phyloP scores from a whole-genome alignment of 2,113 vertebrate species.

The Camarhynchus parvulus region DNA sequence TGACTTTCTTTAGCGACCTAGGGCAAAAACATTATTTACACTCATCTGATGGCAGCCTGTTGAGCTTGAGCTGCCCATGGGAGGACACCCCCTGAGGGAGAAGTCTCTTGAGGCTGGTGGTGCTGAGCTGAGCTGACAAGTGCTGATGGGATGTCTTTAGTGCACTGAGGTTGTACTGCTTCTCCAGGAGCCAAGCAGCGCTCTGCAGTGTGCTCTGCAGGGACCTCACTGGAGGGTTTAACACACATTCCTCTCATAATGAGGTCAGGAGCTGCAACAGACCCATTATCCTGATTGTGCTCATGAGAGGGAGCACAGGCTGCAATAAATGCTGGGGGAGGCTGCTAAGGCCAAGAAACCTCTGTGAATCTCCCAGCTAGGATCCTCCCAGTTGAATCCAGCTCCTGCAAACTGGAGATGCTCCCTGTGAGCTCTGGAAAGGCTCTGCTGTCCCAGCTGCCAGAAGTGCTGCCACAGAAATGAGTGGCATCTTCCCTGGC shows the following conservation, averaged over 20 bases:
- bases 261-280: neutral
- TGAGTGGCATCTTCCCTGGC: neutral
- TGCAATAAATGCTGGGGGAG: neutral
- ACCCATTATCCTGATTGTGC: neutral
- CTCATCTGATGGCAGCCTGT: neutral
- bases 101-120: neutral
- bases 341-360: neutral
- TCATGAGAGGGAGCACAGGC: neutral
- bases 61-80: neutral
- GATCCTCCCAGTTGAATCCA: neutral
- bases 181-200: neutral
- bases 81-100: neutral
- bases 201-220: neutral
- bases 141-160: neutral
- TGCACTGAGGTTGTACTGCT: neutral
- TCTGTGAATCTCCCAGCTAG: neutral
- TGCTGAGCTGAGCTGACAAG: neutral
- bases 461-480: neutral
- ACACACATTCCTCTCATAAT: accelerated
- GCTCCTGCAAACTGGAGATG: neutral
- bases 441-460: neutral
- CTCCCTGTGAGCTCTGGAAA: neutral
- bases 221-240: neutral
- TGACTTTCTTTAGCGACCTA: neutral
- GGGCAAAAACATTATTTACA: neutral